Evolutionary conservation across 2,888 invertebrate species (phyloP).

Genomic region (Pollenia angustigena): DNA sequence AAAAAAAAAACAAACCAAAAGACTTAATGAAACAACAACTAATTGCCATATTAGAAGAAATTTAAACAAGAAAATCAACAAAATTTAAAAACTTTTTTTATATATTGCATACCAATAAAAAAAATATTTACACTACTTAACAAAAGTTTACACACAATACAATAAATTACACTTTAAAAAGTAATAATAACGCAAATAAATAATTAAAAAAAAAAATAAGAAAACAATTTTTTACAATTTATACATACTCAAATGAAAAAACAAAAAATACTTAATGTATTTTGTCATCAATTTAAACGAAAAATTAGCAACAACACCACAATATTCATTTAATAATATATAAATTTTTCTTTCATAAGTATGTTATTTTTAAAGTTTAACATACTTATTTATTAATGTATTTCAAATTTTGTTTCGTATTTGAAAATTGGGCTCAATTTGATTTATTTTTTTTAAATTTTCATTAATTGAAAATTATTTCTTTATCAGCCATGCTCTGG

Average conservation of each 20-base stretch:
- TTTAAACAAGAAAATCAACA: conserved; percentile 51
- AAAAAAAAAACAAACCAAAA: conserved; percentile 63
- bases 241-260: conserved; percentile 55
- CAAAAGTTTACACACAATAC: conserved; percentile 48
- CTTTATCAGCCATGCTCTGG: no score
- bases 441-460: background rate
- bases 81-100: conserved; percentile 62
- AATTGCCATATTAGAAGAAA: conserved; percentile 71
- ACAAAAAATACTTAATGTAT: conserved; percentile 47
- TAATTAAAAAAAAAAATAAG: conserved; percentile 8
- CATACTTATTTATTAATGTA: background rate
- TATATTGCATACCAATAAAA: conserved; percentile 45
- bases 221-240: conserved; percentile 58
- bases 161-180: conserved; percentile 48
- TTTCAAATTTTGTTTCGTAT: conserved; percentile 25
- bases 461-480: no score
- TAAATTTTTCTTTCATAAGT: conserved; percentile 13
- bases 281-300: conserved; percentile 43
- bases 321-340: conserved; percentile 46
- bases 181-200: conserved; percentile 43
- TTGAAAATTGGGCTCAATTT: conserved; percentile 57
- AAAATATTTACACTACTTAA: conserved; percentile 42
- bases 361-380: background rate
- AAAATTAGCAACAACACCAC: conserved; percentile 29
- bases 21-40: conserved; percentile 68